Evolutionary conservation across 2,797 vertebrate species (phyloP).

Genomic region (Tenualosa thibaudeaui): DNA sequence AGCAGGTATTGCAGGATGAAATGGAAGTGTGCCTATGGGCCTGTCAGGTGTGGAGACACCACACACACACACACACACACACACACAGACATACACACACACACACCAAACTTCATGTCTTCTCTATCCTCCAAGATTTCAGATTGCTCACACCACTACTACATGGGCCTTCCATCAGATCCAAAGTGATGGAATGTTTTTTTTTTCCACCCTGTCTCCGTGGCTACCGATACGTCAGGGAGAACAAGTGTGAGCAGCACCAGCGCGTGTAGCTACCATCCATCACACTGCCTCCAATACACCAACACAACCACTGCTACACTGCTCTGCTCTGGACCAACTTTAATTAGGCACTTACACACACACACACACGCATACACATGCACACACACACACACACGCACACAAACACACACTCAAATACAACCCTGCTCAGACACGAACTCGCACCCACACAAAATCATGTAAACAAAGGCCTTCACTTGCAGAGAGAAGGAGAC

Average conservation of each 20-base stretch:
- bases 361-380: neutral
- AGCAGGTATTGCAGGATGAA: neutral
- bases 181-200: conserved; percentile 17
- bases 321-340: neutral
- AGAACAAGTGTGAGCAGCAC: neutral
- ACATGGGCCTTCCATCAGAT: neutral
- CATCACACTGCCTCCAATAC: neutral
- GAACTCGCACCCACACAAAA: neutral
- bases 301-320: neutral
- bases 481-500: neutral
- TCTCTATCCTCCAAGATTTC: conserved; percentile 2
- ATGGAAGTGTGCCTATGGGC: conserved; percentile 5
- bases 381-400: neutral
- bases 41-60: neutral
- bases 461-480: neutral
- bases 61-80: neutral
- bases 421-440: neutral
- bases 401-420: neutral
- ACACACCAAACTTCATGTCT: neutral
- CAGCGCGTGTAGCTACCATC: neutral
- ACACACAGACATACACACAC: neutral
- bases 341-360: neutral
- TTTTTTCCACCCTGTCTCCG: neutral
- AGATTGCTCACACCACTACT: conserved; percentile 4
- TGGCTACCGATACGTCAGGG: conserved; percentile 1